A percentile compares a stretch with the other conserved stretches of the same genome.
These are phyloP conservation scores for Nasonia vitripennis DNA, from an alignment of 1,140 invertebrate species.

Conservation along the genomic window DNA sequence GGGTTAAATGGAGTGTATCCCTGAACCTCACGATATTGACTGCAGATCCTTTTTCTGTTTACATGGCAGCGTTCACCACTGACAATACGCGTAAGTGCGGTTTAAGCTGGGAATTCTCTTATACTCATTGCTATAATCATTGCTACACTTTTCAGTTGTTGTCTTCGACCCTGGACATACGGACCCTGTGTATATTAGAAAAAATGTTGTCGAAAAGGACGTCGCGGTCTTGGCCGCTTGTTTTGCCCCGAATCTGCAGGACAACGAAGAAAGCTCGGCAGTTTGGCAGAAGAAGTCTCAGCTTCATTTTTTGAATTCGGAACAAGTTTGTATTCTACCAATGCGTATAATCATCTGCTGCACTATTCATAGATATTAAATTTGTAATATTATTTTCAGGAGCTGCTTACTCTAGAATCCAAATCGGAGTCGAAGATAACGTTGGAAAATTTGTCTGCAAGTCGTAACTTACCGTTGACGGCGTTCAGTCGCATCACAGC, in stretches of 20 bases:
- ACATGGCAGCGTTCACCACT: conserved; percentile 81
- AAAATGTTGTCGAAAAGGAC: conserved; percentile 71
- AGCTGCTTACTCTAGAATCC: conserved; percentile 72
- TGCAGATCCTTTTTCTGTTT: conserved; percentile 78
- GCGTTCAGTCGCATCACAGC: conserved; percentile 68
- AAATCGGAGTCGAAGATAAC: conserved; percentile 66
- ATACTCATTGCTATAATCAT: no score
- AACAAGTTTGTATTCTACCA: conserved; percentile 70
- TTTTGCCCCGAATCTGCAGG: conserved; percentile 75
- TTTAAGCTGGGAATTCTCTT: not conserved
- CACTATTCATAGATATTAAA: not conserved
- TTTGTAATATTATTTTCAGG: conserved; percentile 59
- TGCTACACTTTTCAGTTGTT: conserved; percentile 72
- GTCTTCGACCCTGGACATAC: conserved; percentile 78
- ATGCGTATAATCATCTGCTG: not conserved
- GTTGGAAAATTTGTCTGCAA: conserved; percentile 63
- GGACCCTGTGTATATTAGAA: conserved; percentile 74
- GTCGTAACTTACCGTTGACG: conserved; percentile 63
- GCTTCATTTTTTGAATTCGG: conserved; percentile 77
- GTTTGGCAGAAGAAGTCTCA: conserved; percentile 78
- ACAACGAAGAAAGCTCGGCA: conserved; percentile 69
- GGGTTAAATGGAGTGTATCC: conserved; percentile 78
- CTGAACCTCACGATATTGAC: conserved; percentile 75
- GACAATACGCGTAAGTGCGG: conserved; percentile 77
- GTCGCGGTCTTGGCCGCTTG: conserved; percentile 71